Percentiles rank a stretch among this genome's conserved stretches.
These are phyloP conservation scores for Acanthornis magna DNA, from an alignment of 2,797 vertebrate species.

Conservation along the genomic window DNA sequence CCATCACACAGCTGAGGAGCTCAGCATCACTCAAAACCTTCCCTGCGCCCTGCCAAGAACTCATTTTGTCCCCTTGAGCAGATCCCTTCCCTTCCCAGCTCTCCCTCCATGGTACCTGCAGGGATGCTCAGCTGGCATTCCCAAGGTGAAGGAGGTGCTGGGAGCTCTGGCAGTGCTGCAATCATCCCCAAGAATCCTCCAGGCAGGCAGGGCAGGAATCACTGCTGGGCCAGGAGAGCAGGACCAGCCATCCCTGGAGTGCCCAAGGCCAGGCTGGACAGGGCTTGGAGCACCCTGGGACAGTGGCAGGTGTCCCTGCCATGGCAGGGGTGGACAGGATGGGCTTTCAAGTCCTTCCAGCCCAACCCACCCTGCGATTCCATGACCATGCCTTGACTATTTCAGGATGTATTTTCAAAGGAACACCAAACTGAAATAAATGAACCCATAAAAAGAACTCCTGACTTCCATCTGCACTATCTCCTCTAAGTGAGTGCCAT, in stretches of 20 bases:
- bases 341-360: background rate
- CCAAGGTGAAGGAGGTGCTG: background rate
- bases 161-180: background rate
- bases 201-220: background rate
- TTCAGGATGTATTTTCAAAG: background rate
- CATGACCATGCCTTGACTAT: rapidly evolving
- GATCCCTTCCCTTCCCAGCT: background rate
- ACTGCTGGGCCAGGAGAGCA: background rate
- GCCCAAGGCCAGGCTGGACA: background rate
- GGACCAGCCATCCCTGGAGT: background rate
- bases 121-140: background rate
- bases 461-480: rapidly evolving
- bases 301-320: background rate
- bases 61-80: background rate
- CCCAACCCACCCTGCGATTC: background rate
- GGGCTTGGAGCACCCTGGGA: background rate
- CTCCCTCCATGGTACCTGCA: rapidly evolving
- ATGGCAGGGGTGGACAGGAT: rapidly evolving
- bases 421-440: background rate
- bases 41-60: background rate
- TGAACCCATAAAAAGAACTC: background rate
- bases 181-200: background rate
- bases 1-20: background rate
- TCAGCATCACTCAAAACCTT: background rate
- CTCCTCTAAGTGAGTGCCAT: background rate